phyloP scores from a whole-genome alignment of 2,113 vertebrate genomes.

The Pseudorhombus dupliciocellatus region DNA sequence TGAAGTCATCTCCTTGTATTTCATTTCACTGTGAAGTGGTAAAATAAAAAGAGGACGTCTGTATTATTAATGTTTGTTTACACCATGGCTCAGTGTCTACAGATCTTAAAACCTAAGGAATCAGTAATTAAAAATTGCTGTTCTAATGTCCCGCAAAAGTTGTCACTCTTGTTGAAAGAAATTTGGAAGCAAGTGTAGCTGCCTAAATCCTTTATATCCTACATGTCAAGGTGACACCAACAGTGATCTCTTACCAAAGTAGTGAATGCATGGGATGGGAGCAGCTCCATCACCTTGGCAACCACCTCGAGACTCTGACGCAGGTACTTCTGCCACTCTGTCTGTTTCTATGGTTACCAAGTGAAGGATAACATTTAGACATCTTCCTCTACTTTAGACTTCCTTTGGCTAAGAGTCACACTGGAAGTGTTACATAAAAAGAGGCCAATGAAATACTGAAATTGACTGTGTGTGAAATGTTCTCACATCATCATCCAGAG shows the following conservation, averaged over 20 bases:
- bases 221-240: not conserved
- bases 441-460: not conserved
- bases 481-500: constrained; percentile 97
- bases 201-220: not conserved
- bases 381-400: not conserved
- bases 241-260: constrained; percentile 85
- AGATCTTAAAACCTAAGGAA: too few relatives aligned
- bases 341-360: constrained; percentile 89
- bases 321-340: constrained; percentile 98
- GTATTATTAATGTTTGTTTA: too few relatives aligned
- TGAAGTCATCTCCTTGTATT: too few relatives aligned
- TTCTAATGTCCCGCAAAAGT: not conserved
- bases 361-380: constrained; percentile 29
- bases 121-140: too few relatives aligned
- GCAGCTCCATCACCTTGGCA: constrained; percentile 98
- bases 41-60: too few relatives aligned
- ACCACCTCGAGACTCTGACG: constrained; percentile 98
- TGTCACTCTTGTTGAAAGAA: too few relatives aligned
- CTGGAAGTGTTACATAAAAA: not conserved
- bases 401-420: not conserved
- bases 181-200: not conserved
- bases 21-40: too few relatives aligned
- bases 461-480: not conserved
- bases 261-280: constrained; percentile 95
- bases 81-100: too few relatives aligned